Evolutionary conservation across 2,113 vertebrate species (phyloP).

Genomic region (Triplophysa tibetana): DNA sequence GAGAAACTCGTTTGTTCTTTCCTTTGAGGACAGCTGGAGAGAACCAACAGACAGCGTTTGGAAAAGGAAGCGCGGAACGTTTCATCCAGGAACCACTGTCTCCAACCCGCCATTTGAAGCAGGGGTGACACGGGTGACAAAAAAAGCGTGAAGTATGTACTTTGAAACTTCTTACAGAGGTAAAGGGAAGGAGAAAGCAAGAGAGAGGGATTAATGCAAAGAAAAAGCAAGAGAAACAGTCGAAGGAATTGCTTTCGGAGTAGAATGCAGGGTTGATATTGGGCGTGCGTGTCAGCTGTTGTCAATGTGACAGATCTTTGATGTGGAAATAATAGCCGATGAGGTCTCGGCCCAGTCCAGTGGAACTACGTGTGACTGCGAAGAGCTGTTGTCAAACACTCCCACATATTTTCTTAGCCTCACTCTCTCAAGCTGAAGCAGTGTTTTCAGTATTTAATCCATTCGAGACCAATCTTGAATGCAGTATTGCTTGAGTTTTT

Average conservation of each 20-base stretch:
- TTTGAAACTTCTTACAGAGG: constrained; percentile 48
- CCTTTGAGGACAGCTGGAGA: constrained; percentile 52
- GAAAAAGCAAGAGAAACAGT: constrained; percentile 8
- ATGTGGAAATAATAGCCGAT: constrained; percentile 70
- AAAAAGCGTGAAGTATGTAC: constrained; percentile 32
- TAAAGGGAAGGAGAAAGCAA: constrained; percentile 42
- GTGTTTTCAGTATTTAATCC: not conserved
- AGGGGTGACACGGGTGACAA: constrained; percentile 42
- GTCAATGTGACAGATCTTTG: constrained; percentile 74
- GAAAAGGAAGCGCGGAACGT: constrained; percentile 53
- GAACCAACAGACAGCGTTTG: constrained; percentile 62
- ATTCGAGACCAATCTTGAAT: not conserved
- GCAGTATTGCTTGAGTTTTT: not conserved
- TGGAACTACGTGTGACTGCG: constrained; percentile 41
- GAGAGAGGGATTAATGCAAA: constrained; percentile 48
- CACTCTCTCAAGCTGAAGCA: not conserved
- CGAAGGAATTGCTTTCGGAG: constrained; percentile 48
- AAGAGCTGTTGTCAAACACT: constrained; percentile 26
- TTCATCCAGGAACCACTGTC: constrained; percentile 62
- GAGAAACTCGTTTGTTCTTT: constrained; percentile 13
- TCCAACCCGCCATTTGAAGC: constrained; percentile 52
- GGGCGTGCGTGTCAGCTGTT: constrained; percentile 65
- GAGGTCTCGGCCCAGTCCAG: constrained; percentile 61
- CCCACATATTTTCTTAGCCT: not conserved
- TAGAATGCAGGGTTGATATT: constrained; percentile 59